Percentiles rank a stretch among this genome's conserved stretches.
Conservation (phyloP, 1,140 invertebrate genomes). For the Drosophila mauritiana region DNA sequence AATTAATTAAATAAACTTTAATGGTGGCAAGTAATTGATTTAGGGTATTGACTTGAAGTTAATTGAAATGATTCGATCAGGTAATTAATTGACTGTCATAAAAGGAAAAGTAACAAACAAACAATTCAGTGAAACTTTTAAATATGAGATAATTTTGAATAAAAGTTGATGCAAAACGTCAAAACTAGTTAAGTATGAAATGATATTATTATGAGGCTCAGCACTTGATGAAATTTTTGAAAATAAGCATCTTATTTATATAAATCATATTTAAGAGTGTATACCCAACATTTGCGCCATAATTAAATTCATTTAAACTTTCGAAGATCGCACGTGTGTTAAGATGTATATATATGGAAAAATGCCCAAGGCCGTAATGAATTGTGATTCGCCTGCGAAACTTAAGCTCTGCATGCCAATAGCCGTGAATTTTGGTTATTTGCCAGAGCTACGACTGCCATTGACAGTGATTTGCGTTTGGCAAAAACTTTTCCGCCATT, state of each 20-base stretch:
- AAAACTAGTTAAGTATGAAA: too few relatives aligned
- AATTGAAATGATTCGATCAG: neutral
- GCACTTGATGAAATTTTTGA: neutral
- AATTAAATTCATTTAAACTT: conserved; percentile 23
- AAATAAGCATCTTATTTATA: conserved; percentile 12
- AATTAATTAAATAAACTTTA: conserved; percentile 20
- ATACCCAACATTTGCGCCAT: conserved; percentile 10
- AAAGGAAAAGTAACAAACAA: neutral
- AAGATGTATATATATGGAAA: neutral
- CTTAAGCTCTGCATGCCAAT: conserved; percentile 35
- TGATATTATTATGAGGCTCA: too few relatives aligned
- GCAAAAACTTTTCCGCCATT: conserved; percentile 58
- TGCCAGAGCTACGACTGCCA: conserved; percentile 26
- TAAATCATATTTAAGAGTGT: conserved; percentile 7
- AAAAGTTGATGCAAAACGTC: too few relatives aligned
- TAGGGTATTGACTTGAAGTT: neutral
- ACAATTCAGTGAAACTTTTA: too few relatives aligned
- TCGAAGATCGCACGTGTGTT: neutral
- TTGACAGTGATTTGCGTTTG: conserved; percentile 64
- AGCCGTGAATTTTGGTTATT: conserved; percentile 61
- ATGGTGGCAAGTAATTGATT: conserved; percentile 17
- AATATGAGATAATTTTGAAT: too few relatives aligned
- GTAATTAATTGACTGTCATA: neutral
- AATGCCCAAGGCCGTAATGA: conserved; percentile 11
- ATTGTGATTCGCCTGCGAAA: conserved; percentile 4